Percentiles rank a stretch among this genome's conserved stretches.
These are phyloP conservation scores for Osmerus mordax DNA, from an alignment of 2,113 vertebrate species.

Conservation along the genomic window DNA sequence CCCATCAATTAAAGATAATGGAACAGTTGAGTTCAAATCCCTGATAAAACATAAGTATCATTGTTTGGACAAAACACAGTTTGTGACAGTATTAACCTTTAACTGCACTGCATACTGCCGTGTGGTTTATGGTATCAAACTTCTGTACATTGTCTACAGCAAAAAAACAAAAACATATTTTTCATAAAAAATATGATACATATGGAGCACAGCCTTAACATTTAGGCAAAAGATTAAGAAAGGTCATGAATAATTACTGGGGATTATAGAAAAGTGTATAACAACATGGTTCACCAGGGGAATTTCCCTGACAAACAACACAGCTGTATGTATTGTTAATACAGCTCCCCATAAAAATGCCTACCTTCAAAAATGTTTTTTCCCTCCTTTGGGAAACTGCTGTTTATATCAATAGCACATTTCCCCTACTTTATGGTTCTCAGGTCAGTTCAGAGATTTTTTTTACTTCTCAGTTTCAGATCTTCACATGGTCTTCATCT, in stretches of 20 bases:
- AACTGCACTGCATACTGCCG: no score
- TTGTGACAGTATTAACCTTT: no score
- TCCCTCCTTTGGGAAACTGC: not conserved
- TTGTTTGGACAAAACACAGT: no score
- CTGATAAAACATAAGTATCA: no score
- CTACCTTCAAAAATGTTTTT: not conserved
- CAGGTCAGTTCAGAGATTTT: not conserved
- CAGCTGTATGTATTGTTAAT: slow-evolving; percentile 1
- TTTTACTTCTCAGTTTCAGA: not conserved
- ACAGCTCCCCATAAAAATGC: not conserved
- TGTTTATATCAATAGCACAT: not conserved
- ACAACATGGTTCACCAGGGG: not conserved
- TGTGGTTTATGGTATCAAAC: no score
- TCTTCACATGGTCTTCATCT: slow-evolving; percentile 18
- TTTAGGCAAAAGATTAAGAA: no score
- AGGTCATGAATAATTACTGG: no score
- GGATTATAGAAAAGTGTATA: no score
- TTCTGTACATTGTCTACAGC: no score
- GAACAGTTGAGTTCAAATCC: no score
- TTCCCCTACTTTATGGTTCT: not conserved
- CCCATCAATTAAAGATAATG: no score
- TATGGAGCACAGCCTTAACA: no score
- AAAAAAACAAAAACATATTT: not conserved
- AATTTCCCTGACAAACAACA: slow-evolving; percentile 14
- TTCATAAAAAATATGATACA: not conserved